Evolutionary conservation across 2,888 invertebrate genomes (phyloP).

Genomic region (Plebejus melissa): DNA sequence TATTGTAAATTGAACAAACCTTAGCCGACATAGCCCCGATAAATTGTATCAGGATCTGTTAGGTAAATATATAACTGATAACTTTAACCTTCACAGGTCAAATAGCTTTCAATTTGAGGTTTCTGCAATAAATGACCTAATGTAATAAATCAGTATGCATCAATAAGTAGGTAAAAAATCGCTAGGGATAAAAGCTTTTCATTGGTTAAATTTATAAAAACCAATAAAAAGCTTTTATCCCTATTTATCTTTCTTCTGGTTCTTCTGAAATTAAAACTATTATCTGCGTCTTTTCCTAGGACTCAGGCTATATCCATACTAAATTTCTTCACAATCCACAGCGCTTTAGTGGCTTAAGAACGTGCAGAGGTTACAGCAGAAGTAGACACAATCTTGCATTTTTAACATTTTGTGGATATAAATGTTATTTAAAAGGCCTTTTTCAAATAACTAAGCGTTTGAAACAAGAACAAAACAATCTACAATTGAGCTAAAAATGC

Average conservation of each 20-base stretch:
- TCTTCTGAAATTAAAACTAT: too few relatives aligned
- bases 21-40: background rate
- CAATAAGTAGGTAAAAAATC: background rate
- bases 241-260: too few relatives aligned
- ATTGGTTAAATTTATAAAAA: too few relatives aligned
- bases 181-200: background rate
- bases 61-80: background rate
- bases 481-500: background rate
- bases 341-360: too few relatives aligned
- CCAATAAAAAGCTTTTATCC: too few relatives aligned
- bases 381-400: too few relatives aligned
- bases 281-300: too few relatives aligned
- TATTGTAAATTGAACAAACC: background rate
- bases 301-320: too few relatives aligned
- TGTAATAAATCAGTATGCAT: background rate
- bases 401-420: too few relatives aligned
- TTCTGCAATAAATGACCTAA: background rate
- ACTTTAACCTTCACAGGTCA: background rate
- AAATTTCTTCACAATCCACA: too few relatives aligned
- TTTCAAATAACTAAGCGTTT: background rate
- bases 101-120: background rate
- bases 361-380: too few relatives aligned
- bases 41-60: background rate
- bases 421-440: background rate
- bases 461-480: background rate